Base-by-base conservation (phyloP, 2,113 vertebrate genomes). In the Phaethon lepturus region DNA sequence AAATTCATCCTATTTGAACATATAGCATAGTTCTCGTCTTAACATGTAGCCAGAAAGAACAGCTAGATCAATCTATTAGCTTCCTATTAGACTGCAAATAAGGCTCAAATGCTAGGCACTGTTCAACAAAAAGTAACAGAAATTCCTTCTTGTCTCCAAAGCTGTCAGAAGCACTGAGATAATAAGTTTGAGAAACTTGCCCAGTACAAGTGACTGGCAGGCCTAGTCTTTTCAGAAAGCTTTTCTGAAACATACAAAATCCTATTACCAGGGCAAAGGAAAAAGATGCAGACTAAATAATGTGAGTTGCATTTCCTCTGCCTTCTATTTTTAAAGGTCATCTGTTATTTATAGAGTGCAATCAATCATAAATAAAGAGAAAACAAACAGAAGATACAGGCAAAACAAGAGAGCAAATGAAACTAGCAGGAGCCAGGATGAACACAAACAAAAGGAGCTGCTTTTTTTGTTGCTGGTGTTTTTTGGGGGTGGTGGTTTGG, bases 151-250 rank as follows among this genome's bases (percentile, higher is more conserved):
- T 47, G 26, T 42, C 45, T 63, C 55, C 6, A 2, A 71, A 75
- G 84, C 55, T 79, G 84, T 29, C 66, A 96, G 74, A 79, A 93
- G 58, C 40, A 76, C 29, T 11, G 64, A 78, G 58, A 7, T 58
- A 69, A 7, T 26, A 76, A 81, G 35, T 78, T 87, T 64, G 82
- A 60, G 72, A 68, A 91, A 75, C 20, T 44, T 89, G 56, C 11
- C 68, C 33, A 47, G 49, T 17, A 24, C 5, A 78, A 95, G 86
- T 0, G 22, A 93, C 50, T 56, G 23, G 47, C 59, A 90, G 59
- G 40, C 18, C 63, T 29, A 4, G 11, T 76, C 29, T 74, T 33
- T 52, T 81, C 35, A 60, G 35, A 92, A 81, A 35, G 55, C 52
- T 92, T 38, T 80, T 73, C 38, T 26, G 35, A 80, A 86, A 88